Base-by-base conservation (phyloP, 2,797 vertebrate genomes). In the Xiphorhynchus erythropygius region DNA sequence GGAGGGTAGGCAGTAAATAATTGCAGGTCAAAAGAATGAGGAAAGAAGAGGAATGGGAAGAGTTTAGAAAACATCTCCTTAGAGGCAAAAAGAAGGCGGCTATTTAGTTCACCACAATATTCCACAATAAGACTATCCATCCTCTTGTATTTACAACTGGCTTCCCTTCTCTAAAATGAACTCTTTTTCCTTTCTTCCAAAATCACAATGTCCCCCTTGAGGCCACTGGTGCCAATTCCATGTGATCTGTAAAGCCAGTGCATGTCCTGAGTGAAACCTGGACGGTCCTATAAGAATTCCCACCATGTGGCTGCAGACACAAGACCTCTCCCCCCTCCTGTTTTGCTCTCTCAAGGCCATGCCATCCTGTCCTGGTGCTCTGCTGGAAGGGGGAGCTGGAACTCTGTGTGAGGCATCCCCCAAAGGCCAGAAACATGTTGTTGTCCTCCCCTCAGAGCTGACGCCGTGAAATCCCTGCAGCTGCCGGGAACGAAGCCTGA, bases 181-280 rank as follows among this genome's bases (percentile, higher is more conserved):
- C 10, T 4, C 9, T 32, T 16, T 49, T 56, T 21, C 46, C 14
- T 85, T 21, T 47, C 53, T 44, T 63, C 28, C 49, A 30, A 30
- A 73, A n/a, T 15, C 64, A 5, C 7, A 8, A 8, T 0, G 1
- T 13, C 42, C 39, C 19, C 9, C 5, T 0, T 17, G 33, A 59
- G 46, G n/a, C 23, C 60, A 46, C 30, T 5, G 8, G 7, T 11
- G 11, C 55, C 11, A 6, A 8, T 67, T 24, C 37, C 70, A 35
- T 0, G 3, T 0, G 7, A 69, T 21, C 37, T 32, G 52, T 33
- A 18, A 41, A 68, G 42, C 17, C 39, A 33, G 22, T 1, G 25
- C 21, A 10, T 1, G 8, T 39, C 53, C 44, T 22, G 21, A 56
- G 13, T 1, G 2, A 18, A 50, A 65, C 22, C 7, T 9, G 46